Conservation (phyloP, 2,888 invertebrate species). For the Luffia ferchaultella region DNA sequence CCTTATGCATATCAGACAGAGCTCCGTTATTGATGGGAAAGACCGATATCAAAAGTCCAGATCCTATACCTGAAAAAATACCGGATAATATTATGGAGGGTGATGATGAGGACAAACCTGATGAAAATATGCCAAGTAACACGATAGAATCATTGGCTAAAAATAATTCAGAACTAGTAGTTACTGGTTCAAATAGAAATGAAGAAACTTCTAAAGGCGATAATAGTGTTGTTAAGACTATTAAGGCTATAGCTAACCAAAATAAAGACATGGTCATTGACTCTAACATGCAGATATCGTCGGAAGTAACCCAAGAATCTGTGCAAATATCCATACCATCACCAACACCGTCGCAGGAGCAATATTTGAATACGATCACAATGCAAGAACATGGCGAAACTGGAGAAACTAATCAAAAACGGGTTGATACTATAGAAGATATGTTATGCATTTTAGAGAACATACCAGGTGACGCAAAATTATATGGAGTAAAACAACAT, state of each 20-base stretch:
- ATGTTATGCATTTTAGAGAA: conserved; percentile 76
- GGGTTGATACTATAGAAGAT: conserved; percentile 73
- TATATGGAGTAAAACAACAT: conserved; percentile 33
- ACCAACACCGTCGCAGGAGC: conserved; percentile 71
- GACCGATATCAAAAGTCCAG: conserved; percentile 56
- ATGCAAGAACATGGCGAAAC: conserved; percentile 65
- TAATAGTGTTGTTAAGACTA: conserved; percentile 56
- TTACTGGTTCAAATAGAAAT: conserved; percentile 22
- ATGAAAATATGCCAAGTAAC: conserved; percentile 38
- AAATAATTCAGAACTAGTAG: conserved; percentile 27
- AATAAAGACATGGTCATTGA: conserved; percentile 64
- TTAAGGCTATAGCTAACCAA: conserved; percentile 63
- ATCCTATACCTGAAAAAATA: conserved; percentile 58
- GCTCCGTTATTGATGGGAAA: conserved; percentile 49
- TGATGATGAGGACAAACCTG: conserved; percentile 54
- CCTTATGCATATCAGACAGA: conserved; percentile 43
- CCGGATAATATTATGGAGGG: conserved; percentile 59
- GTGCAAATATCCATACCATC: conserved; percentile 73
- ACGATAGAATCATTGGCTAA: conserved; percentile 42
- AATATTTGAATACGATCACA: conserved; percentile 70
- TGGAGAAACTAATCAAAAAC: conserved; percentile 60
- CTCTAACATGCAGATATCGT: conserved; percentile 62
- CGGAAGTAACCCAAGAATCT: conserved; percentile 68
- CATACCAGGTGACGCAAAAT: conserved; percentile 55
- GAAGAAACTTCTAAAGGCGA: conserved; percentile 24